Base-by-base conservation (phyloP, 2,888 invertebrate genomes). In the Andrena haemorrhoa region DNA sequence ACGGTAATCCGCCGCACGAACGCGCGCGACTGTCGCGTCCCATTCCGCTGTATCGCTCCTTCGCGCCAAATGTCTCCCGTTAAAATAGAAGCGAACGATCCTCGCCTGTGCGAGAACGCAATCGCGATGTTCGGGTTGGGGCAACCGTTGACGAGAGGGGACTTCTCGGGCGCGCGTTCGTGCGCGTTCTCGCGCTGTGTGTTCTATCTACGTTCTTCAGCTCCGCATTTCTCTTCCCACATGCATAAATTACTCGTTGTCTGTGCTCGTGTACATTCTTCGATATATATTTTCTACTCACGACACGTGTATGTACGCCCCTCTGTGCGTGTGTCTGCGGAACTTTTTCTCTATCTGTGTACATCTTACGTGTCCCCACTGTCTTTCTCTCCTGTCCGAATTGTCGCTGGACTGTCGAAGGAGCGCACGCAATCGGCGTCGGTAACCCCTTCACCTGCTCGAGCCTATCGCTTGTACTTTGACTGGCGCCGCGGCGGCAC, bases 391-490 rank as follows among this genome's bases (percentile, higher is more conserved):
- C 75, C 51, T 72, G 10, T 84, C 71, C 76, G 72, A 86, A 56
- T 75, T 71, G 70, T 81, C 72, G 29, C 60, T 56, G 84, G 71
- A 82, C 79, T 81, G 86, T 84, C 88, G 75, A 86, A 88, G 86
- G 86, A 82, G 78, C 82, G 82, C 51, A 81, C 79, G 87, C 84
- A 86, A 87, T 71, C 58, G 73, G 41, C 58, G 49, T 63, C 58
- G 16, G 20, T 29, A 60, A 65, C 66, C 70, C 51, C 12, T 8
- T 23, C 3, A 29, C 26, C 2, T 20, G 31, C 5, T 5, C n/a
- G 31, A 60, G 31, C 31, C 33, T n/a, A n/a, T 31, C 16, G 12
- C 5, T 60, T 12, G 26, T 51, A 2, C 0, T 7, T 51, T 0
- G 16, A 51, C 51, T 7, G 41, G 41, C 41, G 1, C 0, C 41